phyloP scores from a whole-genome alignment of 2,113 vertebrate species.

The Albula goreensis region DNA sequence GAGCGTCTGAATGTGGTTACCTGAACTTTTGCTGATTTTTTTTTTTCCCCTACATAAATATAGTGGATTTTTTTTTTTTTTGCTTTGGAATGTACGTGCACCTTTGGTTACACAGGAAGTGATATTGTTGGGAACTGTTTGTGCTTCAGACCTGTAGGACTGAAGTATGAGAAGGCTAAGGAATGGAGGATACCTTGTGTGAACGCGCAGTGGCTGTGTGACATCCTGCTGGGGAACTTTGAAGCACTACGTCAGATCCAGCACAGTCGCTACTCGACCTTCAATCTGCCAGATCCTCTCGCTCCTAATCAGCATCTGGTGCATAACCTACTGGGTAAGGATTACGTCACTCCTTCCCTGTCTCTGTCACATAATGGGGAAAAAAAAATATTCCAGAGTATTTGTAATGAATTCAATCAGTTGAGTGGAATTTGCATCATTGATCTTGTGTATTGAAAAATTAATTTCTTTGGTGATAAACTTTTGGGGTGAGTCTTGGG shows the following conservation, averaged over 20 bases:
- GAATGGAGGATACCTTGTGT: slow-evolving; percentile 97
- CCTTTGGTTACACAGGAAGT: no score
- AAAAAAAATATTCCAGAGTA: no score
- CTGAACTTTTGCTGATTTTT: neutral
- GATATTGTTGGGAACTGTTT: neutral
- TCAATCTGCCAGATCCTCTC: slow-evolving; percentile 83
- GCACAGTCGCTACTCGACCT: slow-evolving; percentile 81
- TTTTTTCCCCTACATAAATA: neutral
- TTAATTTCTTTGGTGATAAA: neutral
- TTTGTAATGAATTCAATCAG: no score
- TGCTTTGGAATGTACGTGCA: no score
- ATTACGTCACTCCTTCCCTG: neutral
- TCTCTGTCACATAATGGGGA: no score
- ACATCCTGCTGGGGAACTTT: slow-evolving; percentile 89
- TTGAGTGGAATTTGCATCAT: neutral
- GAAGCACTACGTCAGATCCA: slow-evolving; percentile 89
- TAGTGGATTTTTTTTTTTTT: neutral
- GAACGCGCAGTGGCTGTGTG: slow-evolving; percentile 93
- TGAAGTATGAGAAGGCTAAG: slow-evolving; percentile 95
- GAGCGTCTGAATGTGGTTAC: no score
- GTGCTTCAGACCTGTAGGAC: slow-evolving; percentile 76
- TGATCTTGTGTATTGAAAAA: neutral
- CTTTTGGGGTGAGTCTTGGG: neutral
- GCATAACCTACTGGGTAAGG: slow-evolving; percentile 82
- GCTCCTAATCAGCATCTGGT: slow-evolving; percentile 84